Base-by-base conservation (phyloP, 1,140 invertebrate genomes). In the Calephelis nemesis region DNA sequence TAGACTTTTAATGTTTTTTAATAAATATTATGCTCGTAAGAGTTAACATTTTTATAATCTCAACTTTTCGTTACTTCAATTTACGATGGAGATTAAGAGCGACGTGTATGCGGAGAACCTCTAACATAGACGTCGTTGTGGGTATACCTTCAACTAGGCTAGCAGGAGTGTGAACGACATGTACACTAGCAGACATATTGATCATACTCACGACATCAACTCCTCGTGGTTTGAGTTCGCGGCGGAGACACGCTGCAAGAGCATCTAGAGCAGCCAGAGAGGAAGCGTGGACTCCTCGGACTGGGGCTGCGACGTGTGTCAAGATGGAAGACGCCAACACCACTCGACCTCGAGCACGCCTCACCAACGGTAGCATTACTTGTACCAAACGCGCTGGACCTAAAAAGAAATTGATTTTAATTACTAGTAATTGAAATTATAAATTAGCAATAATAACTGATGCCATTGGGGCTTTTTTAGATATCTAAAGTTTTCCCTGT, bases 271-370 rank as follows among this genome's bases (percentile, higher is more conserved):
- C 97, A 71, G 96, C 96, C 80, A 95, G 90, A 13, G 93, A 94
- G 64, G 96, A 95, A 73, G 96, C 95, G 83, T 98, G 97, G 67
- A 97, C 95, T 15, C 96, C 96, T 67, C 96, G 92, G 47, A 96
- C 94, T 0, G 96, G 95, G 13, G 95, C 95, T 0, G 96, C 94
- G 15, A 97, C 95, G 65, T 95, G 94, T 70, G 96, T 96, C 75
- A 97, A 87, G 71, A 95, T 95, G 1, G 94, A 95, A 12, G 94
- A 94, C 5, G 95, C 93, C 71, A 95, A 90, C 15, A 96, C 93
- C 12, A 96, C 93, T 74, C 95, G 93, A 70, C 96, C 96, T 78
- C 94, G 94, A 3, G 95, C 95, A 63, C 94, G 93, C 58, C 96
- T 93, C 47, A 98, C 93, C 67, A 97, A 84, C 0, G 97, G 97